Base-by-base conservation (phyloP, 2,797 vertebrate species). In the Acanthurus leucopareius region DNA sequence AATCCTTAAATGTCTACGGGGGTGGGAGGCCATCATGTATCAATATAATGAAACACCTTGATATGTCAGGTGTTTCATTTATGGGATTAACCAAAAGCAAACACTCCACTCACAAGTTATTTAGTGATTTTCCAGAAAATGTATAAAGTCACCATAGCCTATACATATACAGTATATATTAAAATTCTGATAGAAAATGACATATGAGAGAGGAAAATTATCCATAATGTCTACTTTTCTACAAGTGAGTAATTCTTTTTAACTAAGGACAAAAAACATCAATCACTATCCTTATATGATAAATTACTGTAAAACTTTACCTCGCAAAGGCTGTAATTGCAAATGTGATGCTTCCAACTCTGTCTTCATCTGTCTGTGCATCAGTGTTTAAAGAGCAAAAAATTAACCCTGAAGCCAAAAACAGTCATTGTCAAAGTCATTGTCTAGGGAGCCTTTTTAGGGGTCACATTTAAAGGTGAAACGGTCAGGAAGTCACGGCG, bases 401-500 rank as follows among this genome's bases (percentile, higher is more conserved):
- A 40, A 40, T 32, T 85, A 77, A 77, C 40, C 48, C 52, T 40
- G 28, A 48, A 48, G 35, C 14, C 8, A 54, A 47, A 70, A 78
- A 19, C 38, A 75, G 62, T 73, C 60, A 61, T 14, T 60, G 61
- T 90, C 82, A 82, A 82, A 76, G 54, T 79, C 72, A 62, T 35
- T 73, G 61, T 83, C 82, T 44, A 47, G 76, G 79, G 71, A 83
- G 66, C n/a, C 58, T 64, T 85, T 86, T 75, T 19, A 68, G 63
- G n/a, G 68, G 73, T 82, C 77, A 79, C 13, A 45, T 79, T 85
- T 83, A 88, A 87, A 90, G 80, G 75, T 87, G 80, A 88, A 77
- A 19, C 0, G 7, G 75, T 87, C 72, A 83, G 14, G 17, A 22
- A 66, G 44, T 59, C 65, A 66, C 3, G 15, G 71, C 73, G 51